Percentiles rank a stretch among this genome's conserved stretches.
phyloP scores from a whole-genome alignment of 2,888 invertebrate species.

The Thereva nobilitata region DNA sequence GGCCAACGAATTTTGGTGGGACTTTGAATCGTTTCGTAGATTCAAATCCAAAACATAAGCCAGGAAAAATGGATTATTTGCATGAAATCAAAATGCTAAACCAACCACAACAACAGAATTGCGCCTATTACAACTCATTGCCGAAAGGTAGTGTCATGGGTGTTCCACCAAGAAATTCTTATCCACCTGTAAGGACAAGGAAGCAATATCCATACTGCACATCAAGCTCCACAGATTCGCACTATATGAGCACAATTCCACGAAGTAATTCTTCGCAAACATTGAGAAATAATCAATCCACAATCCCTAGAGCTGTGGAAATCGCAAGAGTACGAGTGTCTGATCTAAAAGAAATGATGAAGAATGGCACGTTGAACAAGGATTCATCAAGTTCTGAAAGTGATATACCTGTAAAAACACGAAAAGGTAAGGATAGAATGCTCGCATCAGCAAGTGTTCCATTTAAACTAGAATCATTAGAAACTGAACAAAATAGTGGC shows the following conservation, averaged over 20 bases:
- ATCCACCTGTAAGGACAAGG: constrained; percentile 65
- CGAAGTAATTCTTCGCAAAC: constrained; percentile 68
- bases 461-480: constrained; percentile 64
- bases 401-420: constrained; percentile 61
- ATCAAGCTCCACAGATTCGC: constrained; percentile 32
- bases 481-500: constrained; percentile 50
- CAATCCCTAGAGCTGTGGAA: constrained; percentile 56
- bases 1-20: constrained; percentile 38
- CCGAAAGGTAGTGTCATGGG: constrained; percentile 61
- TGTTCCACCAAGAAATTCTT: constrained; percentile 67
- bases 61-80: constrained; percentile 54
- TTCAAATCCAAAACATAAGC: constrained; percentile 29
- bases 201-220: constrained; percentile 52
- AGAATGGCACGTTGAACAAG: constrained; percentile 51
- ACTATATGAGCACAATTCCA: constrained; percentile 61
- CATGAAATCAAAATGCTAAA: constrained; percentile 56
- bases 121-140: constrained; percentile 54
- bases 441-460: constrained; percentile 67
- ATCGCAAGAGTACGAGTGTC: constrained; percentile 56
- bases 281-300: constrained; percentile 54
- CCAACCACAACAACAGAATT: constrained; percentile 50
- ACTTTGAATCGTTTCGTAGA: constrained; percentile 45
- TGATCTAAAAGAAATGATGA: constrained; percentile 56
- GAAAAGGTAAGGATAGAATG: constrained; percentile 56
- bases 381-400: constrained; percentile 62